Evolutionary conservation across 2,113 vertebrate species (phyloP), one percentile per base, ranked within the genome.

Genomic region (Hypanus sabinus): DNA sequence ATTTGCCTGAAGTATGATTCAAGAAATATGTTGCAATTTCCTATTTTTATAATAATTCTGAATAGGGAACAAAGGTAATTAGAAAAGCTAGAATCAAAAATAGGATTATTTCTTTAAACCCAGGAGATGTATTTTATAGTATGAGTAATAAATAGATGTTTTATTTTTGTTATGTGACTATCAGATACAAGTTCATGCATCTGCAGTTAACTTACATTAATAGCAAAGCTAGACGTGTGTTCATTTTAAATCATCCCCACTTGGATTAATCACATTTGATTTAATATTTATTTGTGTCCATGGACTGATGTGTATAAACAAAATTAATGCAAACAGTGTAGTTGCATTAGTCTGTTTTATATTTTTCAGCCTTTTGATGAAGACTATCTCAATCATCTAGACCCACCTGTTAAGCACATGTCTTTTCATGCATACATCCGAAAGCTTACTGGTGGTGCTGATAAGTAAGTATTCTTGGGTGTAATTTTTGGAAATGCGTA

Each of bases 351-450:
- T 46, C 3, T 55, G 16, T 71, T 38, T 14, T 85, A 55, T 96
- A 94, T 70, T 95, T 94, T 94, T 94, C 96, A 99, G 99, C 99
- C 98, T 93, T 99, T 99, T 94, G 99, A 99, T 60, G 99, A 99
- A 96, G 99, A 99, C 97, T 99, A 99, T 96, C 97, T 99, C 95
- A 99, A 99, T 96, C 99, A 99, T 95, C 97, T 99, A 22, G 99
- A 99, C 95, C 99, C 99, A 16, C 99, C 99, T 0, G 99, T 99
- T 95, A 99, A 99, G 96, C 98, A 99, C 96, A 99, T 99, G 99
- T 99, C 99, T 94, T 99, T 99, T 97, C 99, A 99, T 94, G 99
- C 99, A 93, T 99, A 99, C 95, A 98, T 99, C 95, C 98, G 99
- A 94, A 99, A 99, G 96, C 97, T 99, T 96, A 99, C 98, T 0